Evolutionary conservation across 2,113 vertebrate genomes (phyloP), one percentile per base, ranked within the genome.

Genomic region (Numida meleagris): DNA sequence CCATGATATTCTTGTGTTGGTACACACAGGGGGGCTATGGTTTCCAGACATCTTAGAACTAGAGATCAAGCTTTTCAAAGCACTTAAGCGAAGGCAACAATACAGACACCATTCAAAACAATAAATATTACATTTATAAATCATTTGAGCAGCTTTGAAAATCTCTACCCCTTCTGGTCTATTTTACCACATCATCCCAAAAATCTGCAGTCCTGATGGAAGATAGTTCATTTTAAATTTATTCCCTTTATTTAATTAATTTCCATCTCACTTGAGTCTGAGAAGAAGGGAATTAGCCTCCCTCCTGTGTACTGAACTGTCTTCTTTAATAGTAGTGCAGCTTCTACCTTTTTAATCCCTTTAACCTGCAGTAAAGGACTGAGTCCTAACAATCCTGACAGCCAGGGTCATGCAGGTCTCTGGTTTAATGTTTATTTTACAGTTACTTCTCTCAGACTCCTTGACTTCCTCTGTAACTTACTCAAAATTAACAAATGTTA

Each of bases 231-330:
- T 38, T 38, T 83, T 51, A 71, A 45, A 90, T 91, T 85, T 83
- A 68, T 83, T 70, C 38, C 19, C 42, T 74, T 93, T 90, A 73
- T 82, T 94, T 67, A 85, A 91, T 66, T 94, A 73, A 86, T 90
- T 91, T 86, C 5, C 0, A 53, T 70, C 53, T 88, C 25, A 1
- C 19, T 63, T 88, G 29, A 93, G 50, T 86, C 14, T 1, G 4
- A 51, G 48, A 11, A 58, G 73, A 51, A 86, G 33, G 86, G 59
- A 95, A 74, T 82, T 46, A 63, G 38, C 68, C 71, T 95, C 86
- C 62, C 63, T 19, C 42, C 48, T 65, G 36, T 0, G 0, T 45
- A 62, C 57, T 58, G 65, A 94, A 90, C 76, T 78, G 88, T 83
- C 83, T 86, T 51, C 61, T 91, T 40, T 59, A 67, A 61, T 8